Conservation (phyloP, 2,113 vertebrate genomes). For the Spea bombifrons region DNA sequence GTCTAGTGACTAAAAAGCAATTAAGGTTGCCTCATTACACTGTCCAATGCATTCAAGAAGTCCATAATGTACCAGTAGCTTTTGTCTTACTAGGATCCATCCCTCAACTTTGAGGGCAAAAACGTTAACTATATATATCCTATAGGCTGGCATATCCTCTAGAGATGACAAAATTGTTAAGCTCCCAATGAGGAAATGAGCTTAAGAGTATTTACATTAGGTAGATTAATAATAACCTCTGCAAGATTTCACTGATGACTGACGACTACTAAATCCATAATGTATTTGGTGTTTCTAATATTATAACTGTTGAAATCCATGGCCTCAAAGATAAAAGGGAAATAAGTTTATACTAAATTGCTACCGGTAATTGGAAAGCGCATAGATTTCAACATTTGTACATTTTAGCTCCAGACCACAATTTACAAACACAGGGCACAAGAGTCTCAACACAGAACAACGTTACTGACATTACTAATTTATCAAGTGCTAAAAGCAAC, state of each 20-base stretch:
- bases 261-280: neutral
- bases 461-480: slow-evolving; percentile 59
- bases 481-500: slow-evolving; percentile 61
- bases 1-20: no score
- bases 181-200: no score
- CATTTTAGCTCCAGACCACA: slow-evolving; percentile 57
- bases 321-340: slow-evolving; percentile 8
- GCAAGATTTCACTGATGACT: neutral
- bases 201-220: no score
- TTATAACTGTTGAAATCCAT: slow-evolving; percentile 20
- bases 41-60: no score
- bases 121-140: no score
- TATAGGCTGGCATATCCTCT: no score
- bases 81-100: no score
- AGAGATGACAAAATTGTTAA: no score
- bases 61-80: no score
- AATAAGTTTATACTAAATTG: slow-evolving; percentile 42
- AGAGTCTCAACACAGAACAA: slow-evolving; percentile 52
- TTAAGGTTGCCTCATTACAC: no score
- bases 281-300: neutral
- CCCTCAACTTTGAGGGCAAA: no score
- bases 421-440: slow-evolving; percentile 56
- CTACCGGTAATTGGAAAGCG: slow-evolving; percentile 51
- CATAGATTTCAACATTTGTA: slow-evolving; percentile 39
- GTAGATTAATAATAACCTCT: no score